These are phyloP conservation scores for Aurelia sp. DNA, from an alignment of 30 jellyfish, hydroid and myxozoan species.

Conservation along the genomic window DNA sequence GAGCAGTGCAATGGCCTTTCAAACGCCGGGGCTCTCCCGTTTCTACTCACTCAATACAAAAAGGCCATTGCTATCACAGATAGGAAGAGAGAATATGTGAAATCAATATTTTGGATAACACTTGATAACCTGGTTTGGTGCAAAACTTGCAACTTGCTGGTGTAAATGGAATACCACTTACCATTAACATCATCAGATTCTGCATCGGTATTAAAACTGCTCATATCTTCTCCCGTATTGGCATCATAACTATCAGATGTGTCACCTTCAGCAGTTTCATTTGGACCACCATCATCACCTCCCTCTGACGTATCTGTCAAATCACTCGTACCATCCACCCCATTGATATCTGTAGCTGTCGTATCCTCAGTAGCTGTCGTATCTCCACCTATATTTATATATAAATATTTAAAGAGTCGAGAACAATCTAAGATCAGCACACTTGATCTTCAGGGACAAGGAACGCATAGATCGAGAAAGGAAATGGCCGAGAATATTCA, in stretches of 20 bases:
- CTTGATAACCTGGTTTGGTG: no score
- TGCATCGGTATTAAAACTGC: slow-evolving; percentile 4
- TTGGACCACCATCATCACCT: slow-evolving; percentile 26
- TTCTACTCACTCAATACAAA: no score
- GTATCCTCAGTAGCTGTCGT: not conserved
- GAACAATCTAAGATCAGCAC: no score
- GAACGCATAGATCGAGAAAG: no score
- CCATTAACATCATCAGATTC: slow-evolving; percentile 33
- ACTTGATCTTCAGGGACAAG: no score
- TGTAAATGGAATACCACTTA: not conserved
- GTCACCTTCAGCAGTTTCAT: slow-evolving; percentile 39
- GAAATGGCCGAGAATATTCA: no score
- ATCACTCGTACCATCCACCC: slow-evolving; percentile 6
- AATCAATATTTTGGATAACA: no score
- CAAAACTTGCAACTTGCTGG: not conserved
- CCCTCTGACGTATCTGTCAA: not conserved
- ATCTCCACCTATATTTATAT: not conserved
- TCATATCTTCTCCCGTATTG: slow-evolving; percentile 23
- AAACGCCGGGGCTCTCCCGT: no score
- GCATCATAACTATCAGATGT: not conserved
- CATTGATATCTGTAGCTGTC: slow-evolving; percentile 1
- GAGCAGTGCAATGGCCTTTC: no score
- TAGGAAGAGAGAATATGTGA: no score
- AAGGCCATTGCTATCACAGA: no score
- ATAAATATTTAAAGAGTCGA: no score